These are phyloP conservation scores for Pissodes strobi DNA, from an alignment of 1,140 invertebrate genomes.

Conservation along the genomic window DNA sequence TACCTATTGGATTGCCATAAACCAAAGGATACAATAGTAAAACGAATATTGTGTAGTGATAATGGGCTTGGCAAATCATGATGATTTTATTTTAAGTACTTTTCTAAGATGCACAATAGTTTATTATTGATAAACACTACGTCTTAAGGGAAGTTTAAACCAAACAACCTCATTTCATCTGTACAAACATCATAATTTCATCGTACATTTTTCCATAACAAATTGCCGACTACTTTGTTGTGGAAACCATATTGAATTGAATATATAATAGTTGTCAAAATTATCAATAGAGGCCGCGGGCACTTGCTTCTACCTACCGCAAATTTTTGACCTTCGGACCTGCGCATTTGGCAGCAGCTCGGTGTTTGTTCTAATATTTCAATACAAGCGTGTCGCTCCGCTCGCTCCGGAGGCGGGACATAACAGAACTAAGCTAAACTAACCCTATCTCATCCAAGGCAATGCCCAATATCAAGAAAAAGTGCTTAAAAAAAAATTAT, in stretches of 20 bases:
- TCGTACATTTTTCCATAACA: constrained; percentile 41
- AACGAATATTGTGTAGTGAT: constrained; percentile 43
- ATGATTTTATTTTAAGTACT: constrained; percentile 42
- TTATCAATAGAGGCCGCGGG: no score
- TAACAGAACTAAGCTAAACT: no score
- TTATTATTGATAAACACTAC: constrained; percentile 39
- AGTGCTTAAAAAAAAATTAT: no score
- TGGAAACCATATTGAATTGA: constrained; percentile 48
- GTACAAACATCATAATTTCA: constrained; percentile 43
- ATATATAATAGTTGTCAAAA: constrained; percentile 12
- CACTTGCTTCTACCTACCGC: no score
- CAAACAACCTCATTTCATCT: constrained; percentile 40
- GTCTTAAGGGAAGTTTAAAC: constrained; percentile 32
- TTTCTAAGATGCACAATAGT: constrained; percentile 33
- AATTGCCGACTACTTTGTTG: constrained; percentile 50
- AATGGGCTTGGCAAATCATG: constrained; percentile 55
- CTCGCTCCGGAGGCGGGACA: no score
- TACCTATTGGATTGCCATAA: constrained; percentile 44
- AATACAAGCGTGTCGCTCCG: no score
- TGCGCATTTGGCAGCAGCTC: no score
- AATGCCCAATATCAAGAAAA: no score
- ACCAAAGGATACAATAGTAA: constrained; percentile 42
- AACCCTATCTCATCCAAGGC: no score
- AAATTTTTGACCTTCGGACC: no score
- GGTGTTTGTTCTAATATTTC: no score